Evolutionary conservation across 2,888 invertebrate genomes (phyloP).

Genomic region (Tetrapedia diversipes): DNA sequence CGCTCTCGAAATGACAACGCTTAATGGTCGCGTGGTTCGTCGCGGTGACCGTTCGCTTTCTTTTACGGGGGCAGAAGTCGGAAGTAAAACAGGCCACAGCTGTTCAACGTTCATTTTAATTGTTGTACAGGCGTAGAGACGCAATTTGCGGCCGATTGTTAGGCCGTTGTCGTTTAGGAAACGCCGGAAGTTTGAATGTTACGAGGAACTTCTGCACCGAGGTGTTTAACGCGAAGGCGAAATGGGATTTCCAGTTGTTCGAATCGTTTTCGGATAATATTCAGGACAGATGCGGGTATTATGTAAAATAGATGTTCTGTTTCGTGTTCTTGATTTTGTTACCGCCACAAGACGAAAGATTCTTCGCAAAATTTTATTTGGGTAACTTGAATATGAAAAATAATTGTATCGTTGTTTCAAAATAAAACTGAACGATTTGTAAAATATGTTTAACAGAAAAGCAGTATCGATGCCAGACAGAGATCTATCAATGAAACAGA

Average conservation of each 20-base stretch:
- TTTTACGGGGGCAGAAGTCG: not conserved
- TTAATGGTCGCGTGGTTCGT: not conserved
- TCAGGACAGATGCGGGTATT: too few species aligned
- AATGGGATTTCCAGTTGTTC: not conserved
- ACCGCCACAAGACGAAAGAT: too few species aligned
- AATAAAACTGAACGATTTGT: too few species aligned
- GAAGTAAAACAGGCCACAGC: not conserved
- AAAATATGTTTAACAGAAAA: too few species aligned
- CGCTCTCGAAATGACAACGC: not conserved
- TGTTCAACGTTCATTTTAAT: slow-evolving; percentile 2
- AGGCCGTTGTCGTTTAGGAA: not conserved
- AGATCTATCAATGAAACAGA: too few species aligned
- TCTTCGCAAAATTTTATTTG: too few species aligned
- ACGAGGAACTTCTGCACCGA: not conserved
- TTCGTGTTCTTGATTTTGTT: too few species aligned
- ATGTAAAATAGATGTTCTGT: too few species aligned
- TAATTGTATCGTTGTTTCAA: too few species aligned
- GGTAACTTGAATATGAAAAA: too few species aligned
- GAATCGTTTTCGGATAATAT: too few species aligned
- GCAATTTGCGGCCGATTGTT: slow-evolving; percentile 3
- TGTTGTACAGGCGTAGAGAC: not conserved
- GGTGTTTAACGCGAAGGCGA: not conserved
- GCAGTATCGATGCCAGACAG: too few species aligned
- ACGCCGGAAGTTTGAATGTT: not conserved
- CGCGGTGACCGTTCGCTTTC: not conserved